These are phyloP conservation scores for Tenthredo notha DNA, from an alignment of 2,888 invertebrate species.

Conservation along the genomic window DNA sequence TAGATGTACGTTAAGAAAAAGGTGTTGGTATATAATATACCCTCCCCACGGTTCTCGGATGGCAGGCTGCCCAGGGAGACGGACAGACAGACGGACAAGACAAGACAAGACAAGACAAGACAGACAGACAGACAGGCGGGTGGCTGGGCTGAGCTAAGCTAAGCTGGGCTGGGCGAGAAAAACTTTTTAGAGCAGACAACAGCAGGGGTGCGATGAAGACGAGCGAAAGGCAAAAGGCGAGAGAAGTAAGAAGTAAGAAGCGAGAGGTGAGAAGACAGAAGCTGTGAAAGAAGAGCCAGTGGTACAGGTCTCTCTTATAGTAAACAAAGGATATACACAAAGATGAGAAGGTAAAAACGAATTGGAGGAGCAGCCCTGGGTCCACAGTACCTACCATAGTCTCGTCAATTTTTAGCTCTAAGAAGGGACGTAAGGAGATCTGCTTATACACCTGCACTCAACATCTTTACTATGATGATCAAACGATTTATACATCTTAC, in stretches of 20 bases:
- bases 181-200: constrained; percentile 40
- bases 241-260: neutral
- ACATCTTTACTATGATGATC: neutral
- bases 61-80: constrained; percentile 11
- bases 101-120: too few species aligned
- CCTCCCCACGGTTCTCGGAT: constrained; percentile 37
- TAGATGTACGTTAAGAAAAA: neutral
- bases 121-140: neutral
- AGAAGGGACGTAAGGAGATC: neutral
- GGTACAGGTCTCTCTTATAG: neutral
- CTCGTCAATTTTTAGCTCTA: neutral
- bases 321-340: constrained; percentile 29
- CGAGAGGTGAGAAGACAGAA: constrained; percentile 16
- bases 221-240: constrained; percentile 1
- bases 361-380: constrained; percentile 1
- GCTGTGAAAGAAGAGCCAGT: neutral
- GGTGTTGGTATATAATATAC: neutral
- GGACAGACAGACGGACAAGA: neutral
- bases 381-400: neutral
- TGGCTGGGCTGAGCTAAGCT: neutral
- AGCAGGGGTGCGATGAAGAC: constrained; percentile 43
- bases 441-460: neutral
- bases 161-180: constrained; percentile 10
- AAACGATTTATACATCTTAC: neutral
- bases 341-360: constrained; percentile 15